phyloP scores from a whole-genome alignment of 2,797 vertebrate species.

The Diceros bicornis region DNA sequence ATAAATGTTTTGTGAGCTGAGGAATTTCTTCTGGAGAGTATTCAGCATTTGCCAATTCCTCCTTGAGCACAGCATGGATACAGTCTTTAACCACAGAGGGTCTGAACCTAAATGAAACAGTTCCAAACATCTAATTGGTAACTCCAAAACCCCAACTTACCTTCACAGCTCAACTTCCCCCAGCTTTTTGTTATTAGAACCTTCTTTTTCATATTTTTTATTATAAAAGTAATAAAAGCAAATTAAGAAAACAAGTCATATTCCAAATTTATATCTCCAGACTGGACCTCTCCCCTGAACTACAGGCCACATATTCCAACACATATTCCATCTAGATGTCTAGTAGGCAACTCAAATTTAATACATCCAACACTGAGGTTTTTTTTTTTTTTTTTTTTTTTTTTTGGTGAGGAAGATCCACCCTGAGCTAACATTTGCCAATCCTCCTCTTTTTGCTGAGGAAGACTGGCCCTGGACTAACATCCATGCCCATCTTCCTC shows the following conservation, averaged over 20 bases:
- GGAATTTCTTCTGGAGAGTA: slow-evolving; percentile 93
- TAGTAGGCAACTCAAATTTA: background rate
- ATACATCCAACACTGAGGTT: background rate
- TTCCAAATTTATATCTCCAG: background rate
- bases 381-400: too few relatives aligned
- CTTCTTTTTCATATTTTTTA: slow-evolving; percentile 30
- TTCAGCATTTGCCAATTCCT: slow-evolving; percentile 90
- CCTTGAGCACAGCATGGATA: slow-evolving; percentile 93
- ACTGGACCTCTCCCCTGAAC: background rate
- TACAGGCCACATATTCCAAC: background rate
- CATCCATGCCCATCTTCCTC: too few relatives aligned
- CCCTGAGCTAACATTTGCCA: too few relatives aligned
- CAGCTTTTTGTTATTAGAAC: background rate
- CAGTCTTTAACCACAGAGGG: slow-evolving; percentile 93
- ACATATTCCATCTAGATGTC: background rate
- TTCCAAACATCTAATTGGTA: background rate
- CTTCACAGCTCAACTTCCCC: background rate
- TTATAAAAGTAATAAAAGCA: slow-evolving; percentile 40
- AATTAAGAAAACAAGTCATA: background rate
- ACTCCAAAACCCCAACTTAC: background rate
- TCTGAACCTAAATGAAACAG: slow-evolving; percentile 92
- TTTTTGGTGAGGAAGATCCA: too few relatives aligned
- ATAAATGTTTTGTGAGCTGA: slow-evolving; percentile 91
- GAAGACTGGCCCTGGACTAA: too few relatives aligned
- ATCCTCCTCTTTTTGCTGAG: too few relatives aligned